Percentiles rank a stretch among this genome's conserved stretches.
These are phyloP conservation scores for Crotophaga sulcirostris DNA, from an alignment of 2,113 vertebrate genomes.

Conservation along the genomic window DNA sequence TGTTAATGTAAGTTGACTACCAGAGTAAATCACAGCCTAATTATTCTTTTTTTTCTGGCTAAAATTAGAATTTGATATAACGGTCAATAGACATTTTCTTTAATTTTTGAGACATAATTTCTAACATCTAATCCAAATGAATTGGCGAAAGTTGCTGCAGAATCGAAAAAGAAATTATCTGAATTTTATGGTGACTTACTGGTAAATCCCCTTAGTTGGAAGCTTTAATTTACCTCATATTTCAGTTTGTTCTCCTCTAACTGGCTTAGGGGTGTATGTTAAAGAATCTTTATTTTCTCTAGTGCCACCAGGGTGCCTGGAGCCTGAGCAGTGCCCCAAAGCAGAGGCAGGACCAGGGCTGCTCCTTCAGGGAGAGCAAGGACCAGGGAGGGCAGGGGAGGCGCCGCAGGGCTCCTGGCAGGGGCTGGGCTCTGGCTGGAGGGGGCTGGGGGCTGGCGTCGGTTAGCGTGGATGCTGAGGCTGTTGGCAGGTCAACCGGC, in stretches of 20 bases:
- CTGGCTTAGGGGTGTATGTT: slow-evolving; percentile 2
- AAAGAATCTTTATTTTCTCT: slow-evolving; percentile 1
- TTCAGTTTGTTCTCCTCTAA: slow-evolving; percentile 3
- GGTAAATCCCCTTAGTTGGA: slow-evolving; percentile 47
- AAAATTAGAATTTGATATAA: slow-evolving; percentile 69
- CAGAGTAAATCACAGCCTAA: slow-evolving; percentile 50
- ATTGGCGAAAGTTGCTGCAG: slow-evolving; percentile 51
- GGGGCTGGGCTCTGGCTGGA: not conserved
- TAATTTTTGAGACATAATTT: slow-evolving; percentile 57
- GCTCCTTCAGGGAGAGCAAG: not conserved
- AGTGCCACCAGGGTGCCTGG: not conserved
- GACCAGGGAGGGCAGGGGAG: not conserved
- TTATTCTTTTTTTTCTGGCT: slow-evolving; percentile 32
- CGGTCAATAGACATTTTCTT: slow-evolving; percentile 60
- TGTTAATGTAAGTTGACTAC: slow-evolving; percentile 53
- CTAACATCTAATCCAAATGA: slow-evolving; percentile 48
- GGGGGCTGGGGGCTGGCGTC: not conserved
- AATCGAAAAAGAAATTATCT: slow-evolving; percentile 65
- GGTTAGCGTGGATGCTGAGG: not conserved
- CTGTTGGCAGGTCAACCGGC: not conserved
- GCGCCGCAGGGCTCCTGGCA: not conserved
- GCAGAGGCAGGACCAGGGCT: not conserved
- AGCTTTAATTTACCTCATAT: slow-evolving; percentile 64
- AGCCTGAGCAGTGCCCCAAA: not conserved
- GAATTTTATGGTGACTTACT: slow-evolving; percentile 59